Evolutionary conservation across 2,797 vertebrate genomes (phyloP), one percentile per base, ranked within the genome.

Genomic region (Poecilia picta): DNA sequence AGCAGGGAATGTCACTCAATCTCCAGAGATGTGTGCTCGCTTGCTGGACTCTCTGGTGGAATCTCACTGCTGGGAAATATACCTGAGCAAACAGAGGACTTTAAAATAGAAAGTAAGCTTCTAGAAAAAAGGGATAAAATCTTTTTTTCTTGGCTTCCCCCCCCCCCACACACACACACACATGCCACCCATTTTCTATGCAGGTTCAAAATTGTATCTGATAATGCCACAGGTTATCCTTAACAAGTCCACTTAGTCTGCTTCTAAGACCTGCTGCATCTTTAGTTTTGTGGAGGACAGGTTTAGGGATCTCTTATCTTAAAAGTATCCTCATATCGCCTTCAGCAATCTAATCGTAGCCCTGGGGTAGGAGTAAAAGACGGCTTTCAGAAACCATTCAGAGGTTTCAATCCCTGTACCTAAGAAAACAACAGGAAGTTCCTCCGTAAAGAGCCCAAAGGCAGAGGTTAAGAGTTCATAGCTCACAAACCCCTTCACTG

Each of bases 381-480:
- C 18, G 75, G 92, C 91, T 93, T 93, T 95, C 88, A 75, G 77
- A 83, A 88, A 93, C 85, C 68, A 87, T 92, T 89, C 86, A 81
- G 81, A 76, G 82, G 83, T 90, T 91, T 89, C 86, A 89, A 79
- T 89, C 89, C 18, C 23, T 89, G 89, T 73, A 73, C 89, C 87
- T 87, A 88, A 87, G 91, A 93, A 92, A 92, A 94, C 86, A 94
- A 93, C 89, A 91, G 92, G 92, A 94, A 95, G 89, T 92, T 88
- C 81, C 88, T 89, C 80, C 79, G 78, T 79, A 83, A 92, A 87
- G 78, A 85, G 92, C 91, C 91, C 86, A 84, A 83, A 91, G 92
- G 90, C 88, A 83, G 55, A 93, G 89, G 92, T 92, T 85, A 94
- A 89, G 72, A 90, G 91, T 93, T 91, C 91, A 92, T 62, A 4